Evolutionary conservation across 1,140 invertebrate species (phyloP), one percentile per base, ranked within the genome.

Genomic region (Bombus huntii): DNA sequence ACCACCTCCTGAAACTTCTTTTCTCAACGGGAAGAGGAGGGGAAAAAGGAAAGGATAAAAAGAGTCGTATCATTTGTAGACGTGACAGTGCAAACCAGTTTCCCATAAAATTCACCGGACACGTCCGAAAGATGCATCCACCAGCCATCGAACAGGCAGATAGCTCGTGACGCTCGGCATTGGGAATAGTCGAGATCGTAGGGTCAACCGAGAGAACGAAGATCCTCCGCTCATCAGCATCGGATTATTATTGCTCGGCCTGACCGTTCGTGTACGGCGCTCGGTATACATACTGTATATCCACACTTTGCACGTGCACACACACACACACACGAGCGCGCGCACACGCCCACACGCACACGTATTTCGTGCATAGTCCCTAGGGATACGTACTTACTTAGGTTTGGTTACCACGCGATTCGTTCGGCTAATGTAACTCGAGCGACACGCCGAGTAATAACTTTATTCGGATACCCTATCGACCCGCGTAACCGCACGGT

Each of bases 401-500:
- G 47, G 65, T 47, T 81, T 78, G 71, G 72, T 86, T 86, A 71
- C 59, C 75, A 77, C 37, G 87, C 75, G 85, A 89, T 91, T 90
- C 83, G 87, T 85, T 80, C 57, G 82, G 79, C 53, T 88, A 87
- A 88, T 89, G 78, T 88, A 91, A 91, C 71, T 66, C 86, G 85
- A 91, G 79, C 87, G 89, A 92, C 91, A 91, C 90, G 72, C 88
- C 82, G 71, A 34, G 87, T 91, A 92, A 92, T 92, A 92, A 92
- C 90, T 92, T 92, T 91, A 92, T 92, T 92, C 87, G 88, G 85
- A 89, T 89, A 90, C 87, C 90, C 83, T 87, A 91, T 92, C 90
- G 90, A 91, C 83, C 84, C 87, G 83, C 90, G 85, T 91, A 92
- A 92, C 91, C 89, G 85, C 88, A 87, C 72, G 86, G 79, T 71